Evolutionary conservation across 1,140 invertebrate species (phyloP).

Genomic region (Microvelia longipes): DNA sequence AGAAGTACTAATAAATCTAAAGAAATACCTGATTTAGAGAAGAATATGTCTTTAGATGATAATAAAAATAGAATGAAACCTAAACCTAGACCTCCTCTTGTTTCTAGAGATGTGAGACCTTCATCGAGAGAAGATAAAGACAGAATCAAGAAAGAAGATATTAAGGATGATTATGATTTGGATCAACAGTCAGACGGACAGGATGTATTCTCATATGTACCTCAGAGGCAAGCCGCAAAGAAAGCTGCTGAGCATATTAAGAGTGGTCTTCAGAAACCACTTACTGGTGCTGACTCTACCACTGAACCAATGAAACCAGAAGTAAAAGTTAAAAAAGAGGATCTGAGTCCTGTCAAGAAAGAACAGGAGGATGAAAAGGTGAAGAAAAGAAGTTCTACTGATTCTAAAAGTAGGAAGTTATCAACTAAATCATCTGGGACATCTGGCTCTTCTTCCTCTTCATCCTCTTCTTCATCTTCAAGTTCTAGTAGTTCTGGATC

Average conservation of each 20-base stretch:
- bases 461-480: conserved; percentile 31
- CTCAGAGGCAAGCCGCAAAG: conserved; percentile 75
- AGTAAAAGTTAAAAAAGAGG: conserved; percentile 15
- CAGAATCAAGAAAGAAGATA: conserved; percentile 13
- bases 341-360: conserved; percentile 17
- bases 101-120: neutral
- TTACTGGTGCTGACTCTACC: conserved; percentile 17
- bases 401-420: conserved; percentile 13
- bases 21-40: conserved; percentile 16
- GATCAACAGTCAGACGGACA: conserved; percentile 40
- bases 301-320: conserved; percentile 10
- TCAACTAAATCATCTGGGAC: conserved; percentile 26
- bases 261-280: conserved; percentile 43
- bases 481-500: conserved; percentile 34
- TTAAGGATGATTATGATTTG: conserved; percentile 38
- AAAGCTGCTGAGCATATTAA: conserved; percentile 77
- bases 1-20: conserved; percentile 27
- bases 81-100: conserved; percentile 13
- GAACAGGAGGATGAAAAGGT: conserved; percentile 19
- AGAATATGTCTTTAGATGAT: conserved; percentile 27
- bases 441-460: conserved; percentile 29
- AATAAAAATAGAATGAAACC: conserved; percentile 22
- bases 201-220: conserved; percentile 68
- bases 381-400: conserved; percentile 15
- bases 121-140: conserved; percentile 16